phyloP scores from a whole-genome alignment of 2,888 invertebrate genomes.

The Chrysomela aeneicollis region DNA sequence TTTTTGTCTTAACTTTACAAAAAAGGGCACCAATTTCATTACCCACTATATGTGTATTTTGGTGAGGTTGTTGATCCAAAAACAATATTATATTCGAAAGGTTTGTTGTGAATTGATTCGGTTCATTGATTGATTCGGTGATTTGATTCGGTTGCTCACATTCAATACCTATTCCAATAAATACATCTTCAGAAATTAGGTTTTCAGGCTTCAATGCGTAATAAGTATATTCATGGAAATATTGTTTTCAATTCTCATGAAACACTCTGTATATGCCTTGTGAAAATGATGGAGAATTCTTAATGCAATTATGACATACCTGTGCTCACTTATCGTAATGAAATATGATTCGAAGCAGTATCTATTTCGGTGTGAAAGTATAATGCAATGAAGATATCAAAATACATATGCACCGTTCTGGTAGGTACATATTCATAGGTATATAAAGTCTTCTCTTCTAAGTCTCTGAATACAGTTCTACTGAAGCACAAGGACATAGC shows the following conservation, averaged over 20 bases:
- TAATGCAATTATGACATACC: not conserved
- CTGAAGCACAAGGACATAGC: not conserved
- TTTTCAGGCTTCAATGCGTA: too few species aligned
- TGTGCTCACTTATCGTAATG: not conserved
- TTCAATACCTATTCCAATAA: too few species aligned
- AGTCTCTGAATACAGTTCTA: not conserved
- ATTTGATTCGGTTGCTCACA: too few species aligned
- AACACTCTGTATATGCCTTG: not conserved
- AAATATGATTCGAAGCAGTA: not conserved
- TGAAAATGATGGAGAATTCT: not conserved
- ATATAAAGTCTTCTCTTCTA: not conserved
- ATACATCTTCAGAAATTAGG: too few species aligned
- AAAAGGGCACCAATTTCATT: too few species aligned
- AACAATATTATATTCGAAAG: too few species aligned
- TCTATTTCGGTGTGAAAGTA: not conserved
- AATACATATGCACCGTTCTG: not conserved
- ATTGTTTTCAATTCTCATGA: not conserved
- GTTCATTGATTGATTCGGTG: too few species aligned
- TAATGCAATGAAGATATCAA: conserved; percentile 1
- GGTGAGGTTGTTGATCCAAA: too few species aligned
- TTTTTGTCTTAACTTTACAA: too few species aligned
- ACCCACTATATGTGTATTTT: too few species aligned
- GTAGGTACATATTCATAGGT: too few species aligned
- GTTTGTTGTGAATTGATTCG: too few species aligned
- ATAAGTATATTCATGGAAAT: not conserved